Evolutionary conservation across 2,888 invertebrate genomes (phyloP).

Genomic region (Ophion slaviceki): DNA sequence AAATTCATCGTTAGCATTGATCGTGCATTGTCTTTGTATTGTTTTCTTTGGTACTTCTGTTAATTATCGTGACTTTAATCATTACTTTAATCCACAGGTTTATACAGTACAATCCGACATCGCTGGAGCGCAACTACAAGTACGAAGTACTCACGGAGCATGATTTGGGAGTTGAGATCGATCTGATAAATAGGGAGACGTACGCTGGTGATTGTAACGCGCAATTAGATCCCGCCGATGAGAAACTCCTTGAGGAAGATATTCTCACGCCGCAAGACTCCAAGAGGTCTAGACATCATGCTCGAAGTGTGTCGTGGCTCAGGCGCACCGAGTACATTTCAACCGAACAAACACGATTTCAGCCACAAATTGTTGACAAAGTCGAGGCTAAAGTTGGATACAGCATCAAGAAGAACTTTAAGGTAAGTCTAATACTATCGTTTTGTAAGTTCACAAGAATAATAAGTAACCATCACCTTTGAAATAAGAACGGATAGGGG

Average conservation of each 20-base stretch:
- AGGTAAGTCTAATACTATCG: conserved; percentile 76
- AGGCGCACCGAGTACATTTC: conserved; percentile 99
- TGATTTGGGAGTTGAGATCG: conserved; percentile 98
- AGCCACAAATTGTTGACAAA: conserved; percentile 97
- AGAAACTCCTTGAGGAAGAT: conserved; percentile 98
- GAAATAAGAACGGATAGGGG: too few relatives aligned
- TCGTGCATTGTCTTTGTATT: too few relatives aligned
- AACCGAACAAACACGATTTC: conserved; percentile 98
- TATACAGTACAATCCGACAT: conserved; percentile 98
- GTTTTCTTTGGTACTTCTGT: neutral
- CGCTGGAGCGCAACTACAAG: conserved; percentile 96
- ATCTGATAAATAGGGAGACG: conserved; percentile 97
- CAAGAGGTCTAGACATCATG: conserved; percentile 96
- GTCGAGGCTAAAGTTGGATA: conserved; percentile 99
- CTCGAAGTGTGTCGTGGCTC: conserved; percentile 98
- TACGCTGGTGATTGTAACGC: conserved; percentile 93
- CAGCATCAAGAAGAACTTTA: conserved; percentile 96
- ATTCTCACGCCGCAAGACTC: conserved; percentile 94
- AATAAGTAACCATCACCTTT: too few relatives aligned
- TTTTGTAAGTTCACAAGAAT: too few relatives aligned
- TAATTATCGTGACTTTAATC: neutral
- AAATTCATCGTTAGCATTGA: too few relatives aligned
- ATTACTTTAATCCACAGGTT: conserved; percentile 85
- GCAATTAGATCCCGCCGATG: conserved; percentile 94
- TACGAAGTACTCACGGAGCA: conserved; percentile 99